Conservation (phyloP, 2,797 vertebrate genomes). For the Cyprinodon diabolis region DNA sequence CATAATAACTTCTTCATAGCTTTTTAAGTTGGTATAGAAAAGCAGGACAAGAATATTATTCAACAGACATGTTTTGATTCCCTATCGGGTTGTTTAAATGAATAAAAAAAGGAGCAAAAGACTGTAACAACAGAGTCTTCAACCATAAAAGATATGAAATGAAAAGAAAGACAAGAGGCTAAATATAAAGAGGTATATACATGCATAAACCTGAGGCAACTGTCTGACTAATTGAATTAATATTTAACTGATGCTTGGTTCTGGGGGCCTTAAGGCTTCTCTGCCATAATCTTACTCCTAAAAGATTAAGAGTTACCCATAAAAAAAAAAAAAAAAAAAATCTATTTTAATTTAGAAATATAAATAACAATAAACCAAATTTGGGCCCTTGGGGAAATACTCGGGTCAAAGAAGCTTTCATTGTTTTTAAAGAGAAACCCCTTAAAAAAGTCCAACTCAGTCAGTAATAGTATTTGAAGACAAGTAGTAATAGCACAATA, state of each 20-base stretch:
- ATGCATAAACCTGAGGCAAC: background rate
- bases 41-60: background rate
- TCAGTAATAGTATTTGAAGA: background rate
- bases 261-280: background rate
- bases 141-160: background rate
- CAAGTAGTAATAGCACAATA: background rate
- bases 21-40: too few species aligned
- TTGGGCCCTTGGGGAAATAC: background rate
- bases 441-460: background rate
- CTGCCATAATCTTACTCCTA: background rate
- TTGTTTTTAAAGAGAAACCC: background rate
- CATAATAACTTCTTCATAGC: too few species aligned
- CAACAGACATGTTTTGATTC: background rate
- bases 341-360: background rate
- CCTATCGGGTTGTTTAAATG: background rate
- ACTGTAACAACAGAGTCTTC: background rate
- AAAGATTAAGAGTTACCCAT: too few species aligned
- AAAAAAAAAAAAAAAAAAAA: background rate
- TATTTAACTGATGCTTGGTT: background rate
- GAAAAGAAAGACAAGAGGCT: background rate
- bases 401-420: background rate
- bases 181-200: background rate
- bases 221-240: background rate
- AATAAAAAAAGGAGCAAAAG: background rate
- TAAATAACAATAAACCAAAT: background rate